phyloP scores from a whole-genome alignment of 2,888 invertebrate genomes.

The Leptinotarsa peninsularis region DNA sequence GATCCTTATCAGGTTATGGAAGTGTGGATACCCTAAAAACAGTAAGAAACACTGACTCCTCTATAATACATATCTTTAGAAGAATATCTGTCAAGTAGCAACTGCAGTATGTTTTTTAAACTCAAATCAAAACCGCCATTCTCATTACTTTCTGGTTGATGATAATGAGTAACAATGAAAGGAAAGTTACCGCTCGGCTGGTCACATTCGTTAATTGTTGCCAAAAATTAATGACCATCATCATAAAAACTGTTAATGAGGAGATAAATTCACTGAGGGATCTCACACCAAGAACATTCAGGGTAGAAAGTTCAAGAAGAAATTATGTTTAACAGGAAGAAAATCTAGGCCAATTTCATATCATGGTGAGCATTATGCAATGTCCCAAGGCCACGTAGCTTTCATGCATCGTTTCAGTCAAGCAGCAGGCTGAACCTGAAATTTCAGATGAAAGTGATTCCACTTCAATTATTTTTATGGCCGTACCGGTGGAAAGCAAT shows the following conservation, averaged over 20 bases:
- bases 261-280: neutral
- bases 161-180: too few species aligned
- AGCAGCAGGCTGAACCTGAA: slow-evolving; percentile 6
- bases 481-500: neutral
- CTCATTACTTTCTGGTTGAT: too few species aligned
- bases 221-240: neutral
- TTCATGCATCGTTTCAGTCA: neutral
- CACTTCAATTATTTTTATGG: slow-evolving; percentile 21
- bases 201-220: too few species aligned
- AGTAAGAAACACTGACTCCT: too few species aligned
- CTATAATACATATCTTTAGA: too few species aligned
- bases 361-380: neutral
- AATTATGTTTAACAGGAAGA: neutral
- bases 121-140: too few species aligned
- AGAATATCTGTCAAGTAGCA: too few species aligned
- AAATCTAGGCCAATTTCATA: neutral
- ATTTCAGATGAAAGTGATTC: slow-evolving; percentile 24
- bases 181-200: too few species aligned
- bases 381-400: neutral
- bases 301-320: neutral
- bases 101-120: too few species aligned
- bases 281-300: neutral
- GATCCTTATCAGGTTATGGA: too few species aligned
- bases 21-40: too few species aligned
- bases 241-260: neutral